Percentiles rank a stretch among this genome's conserved stretches.
phyloP scores from a whole-genome alignment of 2,888 invertebrate species.

The Oeneis ivallda region DNA sequence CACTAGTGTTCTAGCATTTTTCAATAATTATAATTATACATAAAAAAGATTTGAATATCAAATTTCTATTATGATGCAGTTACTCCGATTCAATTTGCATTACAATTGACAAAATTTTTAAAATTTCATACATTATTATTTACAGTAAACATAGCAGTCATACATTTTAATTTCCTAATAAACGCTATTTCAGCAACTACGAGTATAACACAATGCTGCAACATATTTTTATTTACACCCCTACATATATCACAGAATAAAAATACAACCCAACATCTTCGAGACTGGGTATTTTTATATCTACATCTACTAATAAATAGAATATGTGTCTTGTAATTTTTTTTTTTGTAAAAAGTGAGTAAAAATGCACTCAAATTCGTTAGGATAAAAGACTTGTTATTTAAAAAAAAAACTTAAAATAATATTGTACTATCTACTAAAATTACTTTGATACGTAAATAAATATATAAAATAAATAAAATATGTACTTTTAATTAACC shows the following conservation, averaged over 20 bases:
- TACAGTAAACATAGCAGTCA: slow-evolving; percentile 28
- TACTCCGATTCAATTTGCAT: not conserved
- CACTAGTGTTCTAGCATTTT: no score
- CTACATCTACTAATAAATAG: slow-evolving; percentile 42
- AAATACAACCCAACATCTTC: slow-evolving; percentile 68
- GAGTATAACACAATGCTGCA: slow-evolving; percentile 41
- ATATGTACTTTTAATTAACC: not conserved
- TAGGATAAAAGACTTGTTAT: slow-evolving; percentile 2
- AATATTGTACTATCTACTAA: slow-evolving; percentile 25
- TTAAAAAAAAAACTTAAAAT: slow-evolving; percentile 15
- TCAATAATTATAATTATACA: no score
- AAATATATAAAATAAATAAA: slow-evolving; percentile 1
- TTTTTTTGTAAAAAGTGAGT: slow-evolving; percentile 17
- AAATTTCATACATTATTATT: slow-evolving; percentile 2
- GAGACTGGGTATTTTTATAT: slow-evolving; percentile 46
- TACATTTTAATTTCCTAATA: slow-evolving; percentile 30
- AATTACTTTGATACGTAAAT: not conserved
- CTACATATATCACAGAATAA: slow-evolving; percentile 78
- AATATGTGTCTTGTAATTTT: slow-evolving; percentile 21
- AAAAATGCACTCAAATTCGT: slow-evolving; percentile 32
- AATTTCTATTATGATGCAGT: not conserved
- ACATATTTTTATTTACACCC: slow-evolving; percentile 54
- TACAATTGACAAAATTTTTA: slow-evolving; percentile 12
- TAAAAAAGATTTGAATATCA: not conserved
- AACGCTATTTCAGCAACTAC: slow-evolving; percentile 33